A percentile compares a stretch with the other conserved stretches of the same genome.
phyloP scores from a whole-genome alignment of 2,888 invertebrate species.

The Tipula helvola region DNA sequence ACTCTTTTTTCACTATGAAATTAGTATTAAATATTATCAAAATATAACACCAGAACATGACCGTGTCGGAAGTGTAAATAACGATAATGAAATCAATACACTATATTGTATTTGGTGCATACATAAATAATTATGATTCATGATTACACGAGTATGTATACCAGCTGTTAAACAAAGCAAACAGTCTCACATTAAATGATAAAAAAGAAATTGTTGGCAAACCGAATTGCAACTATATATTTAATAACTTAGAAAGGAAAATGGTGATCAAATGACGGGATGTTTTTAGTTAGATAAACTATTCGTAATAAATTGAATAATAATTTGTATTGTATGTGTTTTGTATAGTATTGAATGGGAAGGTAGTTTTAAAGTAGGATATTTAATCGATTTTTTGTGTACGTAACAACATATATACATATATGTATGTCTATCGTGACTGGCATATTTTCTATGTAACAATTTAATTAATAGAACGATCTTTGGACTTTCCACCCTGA shows the following conservation, averaged over 20 bases:
- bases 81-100: not conserved
- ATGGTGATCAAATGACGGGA: not conserved
- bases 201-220: not conserved
- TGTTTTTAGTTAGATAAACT: not conserved
- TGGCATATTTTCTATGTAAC: not conserved
- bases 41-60: no score
- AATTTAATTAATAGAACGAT: not conserved
- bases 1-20: no score
- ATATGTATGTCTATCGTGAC: not conserved
- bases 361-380: not conserved
- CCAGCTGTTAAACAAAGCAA: not conserved
- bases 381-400: not conserved
- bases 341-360: not conserved
- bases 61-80: not conserved
- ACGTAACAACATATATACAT: not conserved
- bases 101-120: not conserved
- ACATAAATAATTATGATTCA: no score
- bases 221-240: not conserved
- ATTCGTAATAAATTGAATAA: not conserved
- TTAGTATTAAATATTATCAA: no score
- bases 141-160: no score
- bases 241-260: not conserved
- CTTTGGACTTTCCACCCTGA: not conserved
- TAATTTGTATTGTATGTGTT: not conserved
- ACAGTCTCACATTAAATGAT: not conserved